These are phyloP conservation scores for Bambusicola thoracicus DNA, from an alignment of 2,113 vertebrate genomes.

Conservation along the genomic window DNA sequence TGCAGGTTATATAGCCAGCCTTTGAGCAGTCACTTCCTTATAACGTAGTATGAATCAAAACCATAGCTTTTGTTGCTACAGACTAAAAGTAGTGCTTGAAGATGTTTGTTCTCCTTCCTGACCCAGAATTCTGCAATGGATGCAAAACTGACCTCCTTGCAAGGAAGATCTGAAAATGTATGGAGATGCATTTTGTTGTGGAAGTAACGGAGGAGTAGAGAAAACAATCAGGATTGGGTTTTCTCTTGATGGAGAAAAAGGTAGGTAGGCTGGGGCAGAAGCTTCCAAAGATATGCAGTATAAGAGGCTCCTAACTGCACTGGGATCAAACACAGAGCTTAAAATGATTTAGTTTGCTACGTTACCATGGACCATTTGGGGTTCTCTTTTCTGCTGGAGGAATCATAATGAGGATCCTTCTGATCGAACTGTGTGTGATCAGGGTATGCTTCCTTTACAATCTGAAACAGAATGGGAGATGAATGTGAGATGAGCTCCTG, in stretches of 20 bases:
- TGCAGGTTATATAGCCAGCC: background rate
- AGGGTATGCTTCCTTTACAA: slow-evolving; percentile 92
- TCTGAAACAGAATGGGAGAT: slow-evolving; percentile 74
- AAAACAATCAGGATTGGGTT: background rate
- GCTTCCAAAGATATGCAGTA: background rate
- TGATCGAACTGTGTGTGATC: slow-evolving; percentile 98
- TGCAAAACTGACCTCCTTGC: background rate
- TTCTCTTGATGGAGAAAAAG: background rate
- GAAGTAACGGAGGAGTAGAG: background rate
- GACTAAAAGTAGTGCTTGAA: background rate
- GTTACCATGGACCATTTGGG: slow-evolving; percentile 97
- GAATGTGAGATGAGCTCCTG: background rate
- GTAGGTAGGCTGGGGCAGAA: background rate
- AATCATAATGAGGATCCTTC: slow-evolving; percentile 88
- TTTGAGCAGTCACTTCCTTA: background rate
- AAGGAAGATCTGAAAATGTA: background rate
- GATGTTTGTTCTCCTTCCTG: background rate
- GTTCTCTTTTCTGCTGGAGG: slow-evolving; percentile 88
- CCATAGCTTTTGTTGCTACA: background rate
- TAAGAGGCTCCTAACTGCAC: background rate
- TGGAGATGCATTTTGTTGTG: background rate
- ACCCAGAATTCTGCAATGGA: background rate
- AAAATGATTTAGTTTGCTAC: background rate
- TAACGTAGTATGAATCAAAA: background rate
- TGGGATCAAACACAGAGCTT: background rate